phyloP scores from a whole-genome alignment of 2,113 vertebrate species.

The Apaloderma vittatum region DNA sequence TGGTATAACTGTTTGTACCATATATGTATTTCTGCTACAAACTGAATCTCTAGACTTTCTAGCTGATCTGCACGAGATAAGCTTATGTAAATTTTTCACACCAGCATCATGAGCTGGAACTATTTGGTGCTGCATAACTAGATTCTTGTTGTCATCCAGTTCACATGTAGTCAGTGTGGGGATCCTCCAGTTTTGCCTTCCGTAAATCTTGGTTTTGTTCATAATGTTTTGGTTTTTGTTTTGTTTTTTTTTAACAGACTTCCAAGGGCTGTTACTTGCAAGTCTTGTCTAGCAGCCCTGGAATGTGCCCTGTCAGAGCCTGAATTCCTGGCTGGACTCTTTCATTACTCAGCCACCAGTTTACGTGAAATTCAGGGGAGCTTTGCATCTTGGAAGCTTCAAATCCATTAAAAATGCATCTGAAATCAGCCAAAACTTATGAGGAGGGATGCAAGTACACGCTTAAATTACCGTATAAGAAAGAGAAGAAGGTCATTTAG shows the following conservation, averaged over 20 bases:
- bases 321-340: not conserved
- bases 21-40: not conserved
- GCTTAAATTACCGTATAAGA: not conserved
- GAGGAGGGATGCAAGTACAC: fast-evolving
- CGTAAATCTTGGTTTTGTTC: not conserved
- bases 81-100: not conserved
- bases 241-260: not conserved
- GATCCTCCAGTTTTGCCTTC: not conserved
- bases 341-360: not conserved
- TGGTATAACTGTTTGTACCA: not conserved
- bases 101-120: not conserved
- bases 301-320: not conserved
- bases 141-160: not conserved
- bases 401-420: not conserved
- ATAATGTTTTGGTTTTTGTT: not conserved
- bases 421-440: not conserved
- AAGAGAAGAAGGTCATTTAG: not conserved
- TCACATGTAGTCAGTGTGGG: not conserved
- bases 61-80: not conserved
- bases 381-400: not conserved
- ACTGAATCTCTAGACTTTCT: not conserved
- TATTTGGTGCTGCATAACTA: not conserved
- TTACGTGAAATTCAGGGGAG: not conserved
- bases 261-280: not conserved
- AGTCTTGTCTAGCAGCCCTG: not conserved